phyloP scores from a whole-genome alignment of 1,140 invertebrate genomes.

The Bombus balteatus region DNA sequence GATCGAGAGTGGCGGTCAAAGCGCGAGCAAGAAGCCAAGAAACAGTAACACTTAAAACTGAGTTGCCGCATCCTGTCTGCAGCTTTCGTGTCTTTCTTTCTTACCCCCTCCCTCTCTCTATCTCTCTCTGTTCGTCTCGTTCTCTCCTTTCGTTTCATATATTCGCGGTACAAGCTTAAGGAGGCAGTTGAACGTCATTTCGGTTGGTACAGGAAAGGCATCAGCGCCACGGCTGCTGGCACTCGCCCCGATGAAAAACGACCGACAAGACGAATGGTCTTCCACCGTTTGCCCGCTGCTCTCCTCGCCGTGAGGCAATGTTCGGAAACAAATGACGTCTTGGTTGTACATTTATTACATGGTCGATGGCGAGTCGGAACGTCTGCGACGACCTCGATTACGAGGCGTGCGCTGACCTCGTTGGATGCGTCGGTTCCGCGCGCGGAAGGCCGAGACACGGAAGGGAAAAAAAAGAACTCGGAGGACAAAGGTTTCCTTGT shows the following conservation, averaged over 20 bases:
- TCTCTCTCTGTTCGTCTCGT: neutral
- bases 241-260: slow-evolving; percentile 66
- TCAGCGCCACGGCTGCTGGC: slow-evolving; percentile 19
- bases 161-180: slow-evolving; percentile 2
- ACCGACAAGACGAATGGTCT: slow-evolving; percentile 73
- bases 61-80: slow-evolving; percentile 8
- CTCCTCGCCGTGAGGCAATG: slow-evolving; percentile 69
- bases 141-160: neutral
- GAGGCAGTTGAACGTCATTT: slow-evolving; percentile 41
- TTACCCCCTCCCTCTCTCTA: too few relatives aligned
- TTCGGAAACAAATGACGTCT: slow-evolving; percentile 76
- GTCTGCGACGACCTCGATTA: slow-evolving; percentile 33
- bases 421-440: slow-evolving; percentile 22
- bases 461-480: neutral
- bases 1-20: neutral
- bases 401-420: slow-evolving; percentile 28
- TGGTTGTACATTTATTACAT: slow-evolving; percentile 76
- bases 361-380: slow-evolving; percentile 2
- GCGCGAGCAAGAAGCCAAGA: neutral
- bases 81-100: slow-evolving; percentile 4
- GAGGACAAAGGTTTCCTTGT: slow-evolving; percentile 28
- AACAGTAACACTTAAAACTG: neutral
- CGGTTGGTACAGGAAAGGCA: slow-evolving; percentile 10
- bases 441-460: neutral
- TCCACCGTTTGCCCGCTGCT: slow-evolving; percentile 47